Evolutionary conservation across 2,113 vertebrate genomes (phyloP).

Genomic region (Turnix velox): DNA sequence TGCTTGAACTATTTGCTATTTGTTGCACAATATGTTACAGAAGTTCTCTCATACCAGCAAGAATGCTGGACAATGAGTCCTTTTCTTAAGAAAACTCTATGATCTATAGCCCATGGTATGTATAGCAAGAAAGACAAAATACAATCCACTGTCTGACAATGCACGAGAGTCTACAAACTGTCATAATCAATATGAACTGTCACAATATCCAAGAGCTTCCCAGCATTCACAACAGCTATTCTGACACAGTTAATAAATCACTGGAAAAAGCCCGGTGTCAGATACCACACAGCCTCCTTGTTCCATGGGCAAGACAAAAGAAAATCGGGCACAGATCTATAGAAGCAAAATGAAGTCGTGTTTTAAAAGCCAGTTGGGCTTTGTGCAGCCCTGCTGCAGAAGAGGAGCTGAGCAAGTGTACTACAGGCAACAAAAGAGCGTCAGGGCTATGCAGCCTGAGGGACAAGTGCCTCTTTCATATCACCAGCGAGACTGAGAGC

Average conservation of each 20-base stretch:
- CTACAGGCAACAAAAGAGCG: background rate
- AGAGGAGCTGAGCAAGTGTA: background rate
- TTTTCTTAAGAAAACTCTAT: constrained; percentile 46
- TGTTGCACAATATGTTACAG: constrained; percentile 26
- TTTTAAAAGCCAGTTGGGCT: constrained; percentile 1
- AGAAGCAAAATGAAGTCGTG: constrained; percentile 31
- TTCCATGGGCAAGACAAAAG: constrained; percentile 50
- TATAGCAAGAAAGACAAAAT: constrained; percentile 60
- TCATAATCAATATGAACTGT: constrained; percentile 73
- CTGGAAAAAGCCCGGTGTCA: constrained; percentile 40
- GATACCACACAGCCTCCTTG: constrained; percentile 57
- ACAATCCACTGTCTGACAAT: constrained; percentile 43
- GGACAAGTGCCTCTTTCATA: constrained; percentile 36
- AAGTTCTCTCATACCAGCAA: constrained; percentile 5
- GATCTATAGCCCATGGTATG: constrained; percentile 52
- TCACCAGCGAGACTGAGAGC: background rate
- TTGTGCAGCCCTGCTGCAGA: constrained; percentile 4
- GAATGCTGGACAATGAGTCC: constrained; percentile 27
- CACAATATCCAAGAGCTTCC: constrained; percentile 58
- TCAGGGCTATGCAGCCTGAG: background rate
- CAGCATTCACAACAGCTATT: constrained; percentile 61
- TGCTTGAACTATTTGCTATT: constrained; percentile 30
- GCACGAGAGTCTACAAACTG: constrained; percentile 54
- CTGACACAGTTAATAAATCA: constrained; percentile 74
- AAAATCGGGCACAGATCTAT: constrained; percentile 1